phyloP scores from a whole-genome alignment of 2,888 invertebrate species.

The Trissoscelio sp. region DNA sequence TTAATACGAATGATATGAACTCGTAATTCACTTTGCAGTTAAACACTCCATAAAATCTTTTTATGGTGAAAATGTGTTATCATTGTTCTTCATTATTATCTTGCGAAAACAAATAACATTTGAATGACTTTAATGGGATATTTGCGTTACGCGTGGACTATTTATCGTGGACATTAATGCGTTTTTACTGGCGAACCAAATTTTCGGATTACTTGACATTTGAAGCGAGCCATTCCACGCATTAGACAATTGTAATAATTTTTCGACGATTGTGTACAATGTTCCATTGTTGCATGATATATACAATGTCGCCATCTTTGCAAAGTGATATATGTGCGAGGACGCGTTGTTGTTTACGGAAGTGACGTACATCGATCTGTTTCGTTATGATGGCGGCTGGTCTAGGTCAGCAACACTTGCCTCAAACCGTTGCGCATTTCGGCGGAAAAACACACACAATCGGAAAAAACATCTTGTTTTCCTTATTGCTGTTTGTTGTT shows the following conservation, averaged over 20 bases:
- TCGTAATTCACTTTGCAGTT: conserved; percentile 37
- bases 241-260: conserved; percentile 26
- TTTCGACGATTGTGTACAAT: conserved; percentile 14
- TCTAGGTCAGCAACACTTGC: conserved; percentile 69
- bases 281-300: conserved; percentile 30
- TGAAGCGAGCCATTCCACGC: neutral
- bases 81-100: conserved; percentile 51
- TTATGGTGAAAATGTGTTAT: conserved; percentile 43
- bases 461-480: conserved; percentile 35
- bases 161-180: conserved; percentile 38
- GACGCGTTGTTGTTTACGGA: conserved; percentile 74
- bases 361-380: conserved; percentile 74
- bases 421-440: conserved; percentile 16
- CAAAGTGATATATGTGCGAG: conserved; percentile 47
- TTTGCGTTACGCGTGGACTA: conserved; percentile 34
- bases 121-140: conserved; percentile 43
- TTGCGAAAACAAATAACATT: conserved; percentile 40
- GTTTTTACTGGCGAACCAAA: conserved; percentile 13
- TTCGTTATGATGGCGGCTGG: conserved; percentile 57
- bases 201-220: conserved; percentile 13
- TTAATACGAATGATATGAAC: conserved; percentile 37
- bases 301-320: conserved; percentile 45
- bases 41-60: conserved; percentile 52
- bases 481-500: conserved; percentile 51
- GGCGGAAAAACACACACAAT: conserved; percentile 27